Base-by-base conservation (phyloP, 64 coral and sea anemone genomes). In the Acropora tenuis region DNA sequence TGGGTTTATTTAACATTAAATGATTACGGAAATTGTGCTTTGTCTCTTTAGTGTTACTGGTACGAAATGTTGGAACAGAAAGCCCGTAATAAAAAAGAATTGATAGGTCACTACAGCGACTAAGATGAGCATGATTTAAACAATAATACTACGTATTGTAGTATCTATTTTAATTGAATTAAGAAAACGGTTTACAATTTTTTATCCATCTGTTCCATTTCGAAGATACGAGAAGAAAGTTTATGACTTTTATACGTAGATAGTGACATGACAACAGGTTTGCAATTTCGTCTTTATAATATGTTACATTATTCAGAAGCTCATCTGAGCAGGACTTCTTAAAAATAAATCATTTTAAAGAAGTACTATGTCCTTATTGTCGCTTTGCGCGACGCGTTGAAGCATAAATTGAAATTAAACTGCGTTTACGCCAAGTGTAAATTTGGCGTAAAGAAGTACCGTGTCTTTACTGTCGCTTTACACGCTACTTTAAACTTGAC, bases 21-120 rank as follows among this genome's bases (percentile, higher is more conserved):
- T 78, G 43, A 78, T 78, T 78, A 78, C 44, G 76, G 76, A 78
- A 78, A 78, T 78, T 49, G 46, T 78, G 49, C 76, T 78, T 78
- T 78, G 76, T 78, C 76, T 78, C 42, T 78, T 63, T 78, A 78
- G 45, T 48, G 76, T 48, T 78, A 78, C 47, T 78, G 45, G 41
- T 78, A 78, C 48, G 47, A 63, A 63, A 63, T 48, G 76, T 78
- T 78, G 46, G 44, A 78, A 78, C 50, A 78, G 76, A 78, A 78
- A 78, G 76, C 76, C 76, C 17, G 45, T 12, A 78, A 78, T 78
- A 12, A 44, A 78, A 78, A 78, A 78, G 2, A 63, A 63, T 63
- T 12, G 8, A 46, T 78, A 78, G 76, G 76, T 8, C 45, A 78
- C 76, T 78, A 50, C 76, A 78, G 44, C 46, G 76, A 78, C 76